These are phyloP conservation scores for Triplophysa dalaica DNA, from an alignment of 2,113 vertebrate genomes.

Conservation along the genomic window DNA sequence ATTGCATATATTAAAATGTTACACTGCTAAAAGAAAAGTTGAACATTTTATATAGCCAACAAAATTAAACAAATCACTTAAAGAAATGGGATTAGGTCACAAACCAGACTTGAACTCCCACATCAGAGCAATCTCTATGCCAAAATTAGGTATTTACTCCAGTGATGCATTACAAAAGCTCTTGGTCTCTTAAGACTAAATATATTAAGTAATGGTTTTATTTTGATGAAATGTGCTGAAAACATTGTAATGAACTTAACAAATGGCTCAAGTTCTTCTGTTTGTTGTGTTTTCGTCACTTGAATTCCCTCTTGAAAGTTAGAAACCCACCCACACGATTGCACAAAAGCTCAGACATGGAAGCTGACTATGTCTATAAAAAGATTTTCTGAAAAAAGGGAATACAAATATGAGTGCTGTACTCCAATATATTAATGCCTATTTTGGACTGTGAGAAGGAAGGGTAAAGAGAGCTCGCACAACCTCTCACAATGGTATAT, in stretches of 20 bases:
- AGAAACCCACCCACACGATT: slow-evolving; percentile 5
- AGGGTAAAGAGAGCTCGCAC: slow-evolving; percentile 63
- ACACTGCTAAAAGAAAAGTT: no score
- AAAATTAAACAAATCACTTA: no score
- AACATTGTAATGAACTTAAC: neutral
- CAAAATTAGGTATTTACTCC: no score
- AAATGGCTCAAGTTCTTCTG: neutral
- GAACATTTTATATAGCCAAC: no score
- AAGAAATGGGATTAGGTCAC: no score
- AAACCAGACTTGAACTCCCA: no score
- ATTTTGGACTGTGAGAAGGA: slow-evolving; percentile 70
- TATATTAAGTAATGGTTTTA: neutral
- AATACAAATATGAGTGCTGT: neutral
- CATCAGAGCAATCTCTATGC: no score
- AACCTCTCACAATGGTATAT: slow-evolving; percentile 33
- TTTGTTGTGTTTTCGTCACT: neutral
- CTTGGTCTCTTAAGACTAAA: neutral
- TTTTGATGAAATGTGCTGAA: neutral
- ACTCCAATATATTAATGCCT: neutral
- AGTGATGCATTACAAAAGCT: neutral
- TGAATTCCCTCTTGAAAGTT: neutral
- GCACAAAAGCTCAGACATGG: slow-evolving; percentile 7
- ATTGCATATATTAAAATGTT: no score
- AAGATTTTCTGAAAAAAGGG: neutral
- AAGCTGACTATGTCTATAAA: neutral